phyloP scores from a whole-genome alignment of 2,113 vertebrate species.

The Pungitius pungitius region DNA sequence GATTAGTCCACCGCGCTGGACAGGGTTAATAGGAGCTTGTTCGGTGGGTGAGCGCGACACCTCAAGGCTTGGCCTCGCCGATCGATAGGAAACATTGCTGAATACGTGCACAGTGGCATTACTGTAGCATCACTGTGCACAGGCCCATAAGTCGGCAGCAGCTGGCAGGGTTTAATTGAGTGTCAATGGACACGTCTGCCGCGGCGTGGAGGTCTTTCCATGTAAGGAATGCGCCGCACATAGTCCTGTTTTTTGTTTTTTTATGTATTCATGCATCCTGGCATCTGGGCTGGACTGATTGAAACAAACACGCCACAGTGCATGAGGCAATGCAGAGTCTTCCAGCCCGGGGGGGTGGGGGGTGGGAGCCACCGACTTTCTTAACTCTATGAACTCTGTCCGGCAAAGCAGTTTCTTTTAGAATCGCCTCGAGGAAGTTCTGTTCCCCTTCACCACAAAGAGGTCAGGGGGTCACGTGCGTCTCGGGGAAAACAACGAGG shows the following conservation, averaged over 20 bases:
- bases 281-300: slow-evolving; percentile 54
- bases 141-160: slow-evolving; percentile 27
- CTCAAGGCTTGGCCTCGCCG: slow-evolving; percentile 61
- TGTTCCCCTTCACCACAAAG: neutral
- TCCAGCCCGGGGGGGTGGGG: no score
- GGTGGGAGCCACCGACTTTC: no score
- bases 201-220: slow-evolving; percentile 51
- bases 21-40: slow-evolving; percentile 76
- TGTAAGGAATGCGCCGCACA: slow-evolving; percentile 55
- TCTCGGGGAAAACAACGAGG: neutral
- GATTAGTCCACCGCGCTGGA: slow-evolving; percentile 64
- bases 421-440: neutral
- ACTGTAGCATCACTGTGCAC: slow-evolving; percentile 70
- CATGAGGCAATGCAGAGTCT: slow-evolving; percentile 32
- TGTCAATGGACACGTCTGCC: slow-evolving; percentile 67
- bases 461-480: slow-evolving; percentile 23
- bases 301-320: slow-evolving; percentile 60
- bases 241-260: slow-evolving; percentile 69
- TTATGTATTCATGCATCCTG: slow-evolving; percentile 60
- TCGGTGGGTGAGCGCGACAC: slow-evolving; percentile 64
- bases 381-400: neutral
- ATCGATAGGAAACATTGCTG: slow-evolving; percentile 73
- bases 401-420: neutral
- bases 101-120: slow-evolving; percentile 55
- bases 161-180: slow-evolving; percentile 68